Evolutionary conservation across 2,888 invertebrate genomes (phyloP).

Genomic region (Cerastoderma edule): DNA sequence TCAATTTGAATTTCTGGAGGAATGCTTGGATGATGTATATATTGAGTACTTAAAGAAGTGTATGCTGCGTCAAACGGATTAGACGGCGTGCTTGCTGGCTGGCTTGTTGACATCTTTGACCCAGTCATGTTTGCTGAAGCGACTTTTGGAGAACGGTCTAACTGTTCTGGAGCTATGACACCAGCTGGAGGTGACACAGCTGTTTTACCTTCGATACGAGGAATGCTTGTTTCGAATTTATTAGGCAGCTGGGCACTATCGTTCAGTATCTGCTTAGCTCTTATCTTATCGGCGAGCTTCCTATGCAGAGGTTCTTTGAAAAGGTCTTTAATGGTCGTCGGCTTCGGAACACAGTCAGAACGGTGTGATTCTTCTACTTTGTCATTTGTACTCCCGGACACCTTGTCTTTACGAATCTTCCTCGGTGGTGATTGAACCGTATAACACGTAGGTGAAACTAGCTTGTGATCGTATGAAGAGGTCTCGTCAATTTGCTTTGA

Average conservation of each 20-base stretch:
- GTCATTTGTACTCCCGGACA: too few relatives aligned
- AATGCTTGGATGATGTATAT: neutral
- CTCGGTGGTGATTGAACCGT: too few relatives aligned
- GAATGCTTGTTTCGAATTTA: neutral
- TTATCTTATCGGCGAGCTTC: conserved; percentile 1
- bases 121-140: conserved; percentile 18
- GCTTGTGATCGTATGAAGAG: too few relatives aligned
- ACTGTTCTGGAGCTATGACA: conserved; percentile 28
- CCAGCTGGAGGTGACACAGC: conserved; percentile 28
- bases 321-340: conserved; percentile 6
- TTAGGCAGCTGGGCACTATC: neutral
- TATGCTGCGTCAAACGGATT: neutral
- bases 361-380: too few relatives aligned
- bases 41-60: neutral
- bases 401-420: too few relatives aligned
- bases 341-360: too few relatives aligned
- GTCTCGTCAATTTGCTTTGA: too few relatives aligned
- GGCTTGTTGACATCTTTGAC: neutral
- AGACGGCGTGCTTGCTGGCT: neutral
- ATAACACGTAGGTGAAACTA: too few relatives aligned
- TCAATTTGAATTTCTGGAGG: too few relatives aligned
- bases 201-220: too few relatives aligned
- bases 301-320: conserved; percentile 4
- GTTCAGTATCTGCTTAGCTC: neutral
- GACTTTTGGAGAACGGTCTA: conserved; percentile 25